A percentile compares a stretch with the other conserved stretches of the same genome.
Evolutionary conservation across 2,113 vertebrate genomes (phyloP).

Genomic region (Pterocles gutturalis): DNA sequence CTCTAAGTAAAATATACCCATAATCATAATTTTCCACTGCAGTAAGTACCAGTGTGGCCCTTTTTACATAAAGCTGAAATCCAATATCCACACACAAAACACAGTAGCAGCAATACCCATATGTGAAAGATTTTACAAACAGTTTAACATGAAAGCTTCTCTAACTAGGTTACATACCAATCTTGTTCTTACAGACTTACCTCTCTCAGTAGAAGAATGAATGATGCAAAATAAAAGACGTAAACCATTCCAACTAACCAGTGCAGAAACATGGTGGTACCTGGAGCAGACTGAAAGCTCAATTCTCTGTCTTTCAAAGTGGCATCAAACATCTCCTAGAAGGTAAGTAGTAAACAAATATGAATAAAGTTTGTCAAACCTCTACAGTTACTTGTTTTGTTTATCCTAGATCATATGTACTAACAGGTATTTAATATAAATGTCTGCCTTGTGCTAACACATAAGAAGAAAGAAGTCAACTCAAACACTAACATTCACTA

Average conservation of each 20-base stretch:
- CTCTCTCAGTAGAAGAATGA: constrained; percentile 96
- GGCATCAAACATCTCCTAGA: constrained; percentile 96
- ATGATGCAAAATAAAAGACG: constrained; percentile 97
- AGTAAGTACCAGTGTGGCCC: neutral
- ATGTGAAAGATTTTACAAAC: neutral
- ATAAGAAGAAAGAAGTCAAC: neutral
- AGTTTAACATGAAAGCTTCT: neutral
- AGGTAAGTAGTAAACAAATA: neutral
- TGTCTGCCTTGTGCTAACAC: neutral
- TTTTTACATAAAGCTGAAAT: neutral
- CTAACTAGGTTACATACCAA: neutral
- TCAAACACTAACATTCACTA: neutral
- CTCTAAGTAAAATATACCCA: neutral
- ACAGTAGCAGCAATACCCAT: neutral
- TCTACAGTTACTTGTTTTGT: neutral
- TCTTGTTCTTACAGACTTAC: constrained; percentile 62
- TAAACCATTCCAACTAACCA: constrained; percentile 99
- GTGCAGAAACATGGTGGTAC: constrained; percentile 97
- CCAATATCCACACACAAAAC: neutral
- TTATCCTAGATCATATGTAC: neutral
- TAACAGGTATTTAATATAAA: neutral
- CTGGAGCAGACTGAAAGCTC: constrained; percentile 94
- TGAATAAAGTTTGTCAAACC: neutral
- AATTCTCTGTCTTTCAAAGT: constrained; percentile 92
- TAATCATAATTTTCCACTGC: neutral